These are phyloP conservation scores for Chaetophractus vellerosus DNA, from an alignment of 2,797 vertebrate genomes.

Conservation along the genomic window DNA sequence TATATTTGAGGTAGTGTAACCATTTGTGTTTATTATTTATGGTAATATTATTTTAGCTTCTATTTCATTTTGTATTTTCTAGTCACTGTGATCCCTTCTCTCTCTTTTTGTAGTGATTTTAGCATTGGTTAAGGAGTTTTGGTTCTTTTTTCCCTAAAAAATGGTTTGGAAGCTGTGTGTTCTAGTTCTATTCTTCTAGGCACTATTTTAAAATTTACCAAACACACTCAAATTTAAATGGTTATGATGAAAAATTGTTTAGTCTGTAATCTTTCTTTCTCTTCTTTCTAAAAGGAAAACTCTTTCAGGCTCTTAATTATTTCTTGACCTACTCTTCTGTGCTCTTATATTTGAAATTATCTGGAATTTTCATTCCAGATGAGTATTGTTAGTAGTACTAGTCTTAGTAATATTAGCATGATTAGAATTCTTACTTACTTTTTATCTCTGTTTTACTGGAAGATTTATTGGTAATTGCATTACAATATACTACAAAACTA, in stretches of 20 bases:
- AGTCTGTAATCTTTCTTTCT: not conserved
- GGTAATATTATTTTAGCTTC: not conserved
- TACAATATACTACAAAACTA: constrained; percentile 64
- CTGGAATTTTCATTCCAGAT: constrained; percentile 56
- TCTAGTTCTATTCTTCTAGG: constrained; percentile 29
- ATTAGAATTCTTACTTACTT: constrained; percentile 58
- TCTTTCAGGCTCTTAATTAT: constrained; percentile 28
- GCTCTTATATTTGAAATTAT: constrained; percentile 35
- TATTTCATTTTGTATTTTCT: not conserved
- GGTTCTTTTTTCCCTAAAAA: constrained; percentile 31
- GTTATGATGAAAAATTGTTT: not conserved
- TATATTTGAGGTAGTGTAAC: not conserved
- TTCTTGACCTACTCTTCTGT: not conserved
- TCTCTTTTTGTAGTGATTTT: not conserved
- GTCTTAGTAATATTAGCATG: not conserved
- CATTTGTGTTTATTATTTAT: not conserved
- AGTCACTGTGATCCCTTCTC: not conserved
- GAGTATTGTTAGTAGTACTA: constrained; percentile 3
- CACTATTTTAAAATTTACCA: constrained; percentile 1
- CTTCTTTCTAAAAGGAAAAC: not conserved
- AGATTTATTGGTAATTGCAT: constrained; percentile 33
- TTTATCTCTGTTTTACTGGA: constrained; percentile 45
- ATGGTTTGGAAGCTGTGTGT: not conserved
- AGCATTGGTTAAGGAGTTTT: not conserved
- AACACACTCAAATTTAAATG: constrained; percentile 29